Evolutionary conservation across 2,113 vertebrate species (phyloP).

Genomic region (Rostratula benghalensis): DNA sequence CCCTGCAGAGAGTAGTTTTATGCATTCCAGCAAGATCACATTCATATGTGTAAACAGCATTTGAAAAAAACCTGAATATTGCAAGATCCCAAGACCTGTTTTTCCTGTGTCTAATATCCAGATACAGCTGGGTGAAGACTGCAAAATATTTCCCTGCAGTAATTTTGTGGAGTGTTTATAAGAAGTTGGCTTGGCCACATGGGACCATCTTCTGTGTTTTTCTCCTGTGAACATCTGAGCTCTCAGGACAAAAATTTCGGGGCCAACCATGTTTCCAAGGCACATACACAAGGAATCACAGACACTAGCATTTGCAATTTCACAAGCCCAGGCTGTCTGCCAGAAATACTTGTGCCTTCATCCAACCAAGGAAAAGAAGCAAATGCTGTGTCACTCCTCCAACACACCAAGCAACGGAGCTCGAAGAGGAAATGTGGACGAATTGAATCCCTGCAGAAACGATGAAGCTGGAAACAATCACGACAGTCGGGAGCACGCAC

Average conservation of each 20-base stretch:
- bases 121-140: not conserved
- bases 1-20: not conserved
- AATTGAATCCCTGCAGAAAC: not conserved
- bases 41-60: not conserved
- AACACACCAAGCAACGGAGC: not conserved
- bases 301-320: not conserved
- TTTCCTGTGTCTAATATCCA: not conserved
- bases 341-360: constrained; percentile 39
- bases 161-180: not conserved
- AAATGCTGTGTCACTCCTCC: constrained; percentile 10
- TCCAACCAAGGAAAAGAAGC: constrained; percentile 27
- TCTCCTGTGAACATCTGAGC: not conserved
- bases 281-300: not conserved
- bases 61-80: not conserved
- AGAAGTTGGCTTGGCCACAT: not conserved
- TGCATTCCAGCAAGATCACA: not conserved
- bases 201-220: not conserved
- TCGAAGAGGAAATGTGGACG: fast-evolving
- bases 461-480: not conserved
- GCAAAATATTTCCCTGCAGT: not conserved
- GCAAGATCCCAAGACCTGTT: not conserved
- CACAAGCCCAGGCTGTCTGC: constrained; percentile 8
- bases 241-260: constrained; percentile 22
- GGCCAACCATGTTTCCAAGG: not conserved
- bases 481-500: not conserved